Evolutionary conservation across 2,888 invertebrate genomes (phyloP), one percentile per base, ranked within the genome.

Genomic region (Orthosia gothica): DNA sequence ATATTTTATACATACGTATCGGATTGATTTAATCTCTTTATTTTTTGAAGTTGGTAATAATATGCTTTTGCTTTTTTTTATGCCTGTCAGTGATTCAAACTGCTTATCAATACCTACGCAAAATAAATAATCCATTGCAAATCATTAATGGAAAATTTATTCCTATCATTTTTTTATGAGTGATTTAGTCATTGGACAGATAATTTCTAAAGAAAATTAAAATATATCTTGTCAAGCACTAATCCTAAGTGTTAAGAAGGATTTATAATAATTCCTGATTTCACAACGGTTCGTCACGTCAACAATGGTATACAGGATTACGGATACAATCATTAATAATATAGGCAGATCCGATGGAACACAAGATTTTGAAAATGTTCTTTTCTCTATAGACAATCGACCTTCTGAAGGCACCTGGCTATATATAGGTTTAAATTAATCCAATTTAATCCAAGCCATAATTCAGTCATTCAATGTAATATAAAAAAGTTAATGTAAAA

Each of bases 381-480:
- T 15, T 32, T 12, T 49, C 7, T 58, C 5, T n/a, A 26, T 20
- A 5, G n/a, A 59, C 11, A 26, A 26, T 26, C 26, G 26, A 26
- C 26, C 26, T 26, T 26, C 26, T 26, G 26, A 26, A 26, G 26
- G 26, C 26, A 26, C 26, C 4, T 3, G 26, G 26, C 26, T 26
- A 3, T 26, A 26, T 3, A n/a, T n/a, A n/a, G n/a, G 26, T 26
- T 59, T 54, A 49, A 45, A 26, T 49, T n/a, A 76, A 66, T 76
- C 52, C 12, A 13, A n/a, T 79, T 20, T 62, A 57, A 73, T 79
- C 20, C n/a, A 57, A 71, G 23, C 12, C 58, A 59, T 71, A 18
- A 32, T 70, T 59, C 58, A 52, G 13, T 47, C 71, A 50, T 3
- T 16, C 18, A 50, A 26, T 18, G 45, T 16, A 52, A 52, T 49